Conservation (phyloP, 2,888 invertebrate species). For the Rhyacophila evoluta region DNA sequence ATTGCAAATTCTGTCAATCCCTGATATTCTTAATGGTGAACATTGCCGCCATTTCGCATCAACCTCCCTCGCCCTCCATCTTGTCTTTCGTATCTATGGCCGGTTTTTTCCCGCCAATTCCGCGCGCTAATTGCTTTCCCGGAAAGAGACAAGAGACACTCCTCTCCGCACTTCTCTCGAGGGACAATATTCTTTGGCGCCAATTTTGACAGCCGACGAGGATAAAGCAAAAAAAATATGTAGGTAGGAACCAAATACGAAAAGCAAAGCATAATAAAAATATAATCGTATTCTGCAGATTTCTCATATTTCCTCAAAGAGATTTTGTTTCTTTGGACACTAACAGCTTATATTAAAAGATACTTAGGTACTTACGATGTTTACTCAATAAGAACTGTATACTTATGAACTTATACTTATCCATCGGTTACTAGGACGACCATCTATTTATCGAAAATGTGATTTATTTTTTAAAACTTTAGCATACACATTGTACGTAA, state of each 20-base stretch:
- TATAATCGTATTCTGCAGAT: not conserved
- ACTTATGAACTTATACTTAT: no score
- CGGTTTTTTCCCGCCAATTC: conserved; percentile 36
- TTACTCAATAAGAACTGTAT: no score
- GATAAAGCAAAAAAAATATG: not conserved
- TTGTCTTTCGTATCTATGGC: conserved; percentile 29
- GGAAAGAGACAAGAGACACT: conserved; percentile 35
- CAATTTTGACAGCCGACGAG: conserved; percentile 3
- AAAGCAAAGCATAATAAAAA: not conserved
- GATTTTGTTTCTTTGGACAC: not conserved
- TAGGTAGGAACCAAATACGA: not conserved
- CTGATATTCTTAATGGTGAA: conserved; percentile 3
- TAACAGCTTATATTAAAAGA: no score
- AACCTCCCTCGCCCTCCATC: conserved; percentile 23
- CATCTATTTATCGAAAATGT: no score
- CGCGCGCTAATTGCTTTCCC: conserved; percentile 41
- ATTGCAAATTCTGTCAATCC: conserved; percentile 20
- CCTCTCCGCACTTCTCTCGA: conserved; percentile 30
- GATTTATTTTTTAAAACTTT: no score
- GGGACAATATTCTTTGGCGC: conserved; percentile 22
- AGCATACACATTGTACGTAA: no score
- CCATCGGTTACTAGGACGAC: no score
- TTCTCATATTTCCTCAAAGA: not conserved
- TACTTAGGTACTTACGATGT: no score
- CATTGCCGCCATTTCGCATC: not conserved